Percentiles rank a stretch among this genome's conserved stretches.
phyloP scores from a whole-genome alignment of 2,113 vertebrate species.

The Corythaeola cristata region DNA sequence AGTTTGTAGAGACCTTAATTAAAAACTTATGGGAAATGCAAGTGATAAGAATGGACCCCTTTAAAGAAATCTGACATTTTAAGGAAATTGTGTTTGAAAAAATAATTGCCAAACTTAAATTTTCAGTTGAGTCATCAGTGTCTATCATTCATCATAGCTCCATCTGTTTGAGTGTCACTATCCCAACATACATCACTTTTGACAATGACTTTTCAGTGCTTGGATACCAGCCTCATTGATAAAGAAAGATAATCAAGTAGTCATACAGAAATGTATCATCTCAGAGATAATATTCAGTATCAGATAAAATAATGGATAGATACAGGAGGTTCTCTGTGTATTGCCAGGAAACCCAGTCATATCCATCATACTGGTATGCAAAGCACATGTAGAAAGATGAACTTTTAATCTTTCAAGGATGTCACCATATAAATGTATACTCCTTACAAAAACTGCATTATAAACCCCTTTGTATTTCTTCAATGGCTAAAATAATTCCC shows the following conservation, averaged over 20 bases:
- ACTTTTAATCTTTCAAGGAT: background rate
- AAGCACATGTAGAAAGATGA: background rate
- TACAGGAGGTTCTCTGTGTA: background rate
- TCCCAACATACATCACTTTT: background rate
- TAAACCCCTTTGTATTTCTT: background rate
- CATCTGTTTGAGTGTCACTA: background rate
- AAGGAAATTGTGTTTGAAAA: background rate
- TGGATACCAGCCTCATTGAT: background rate
- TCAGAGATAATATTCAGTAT: background rate
- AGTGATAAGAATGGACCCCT: background rate
- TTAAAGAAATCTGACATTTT: background rate
- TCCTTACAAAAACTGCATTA: background rate
- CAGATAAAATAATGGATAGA: background rate
- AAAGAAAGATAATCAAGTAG: background rate
- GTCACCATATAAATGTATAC: background rate
- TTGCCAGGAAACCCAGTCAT: background rate
- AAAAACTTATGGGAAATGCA: background rate
- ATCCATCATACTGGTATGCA: background rate
- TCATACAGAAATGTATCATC: background rate
- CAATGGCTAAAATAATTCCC: background rate
- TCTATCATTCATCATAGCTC: background rate
- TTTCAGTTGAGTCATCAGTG: background rate
- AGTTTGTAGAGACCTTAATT: background rate
- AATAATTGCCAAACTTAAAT: background rate
- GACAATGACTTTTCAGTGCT: background rate